These are phyloP conservation scores for Eucidaris tribuloides DNA, from an alignment of 35 echinoderm and acorn worm species.

Conservation along the genomic window DNA sequence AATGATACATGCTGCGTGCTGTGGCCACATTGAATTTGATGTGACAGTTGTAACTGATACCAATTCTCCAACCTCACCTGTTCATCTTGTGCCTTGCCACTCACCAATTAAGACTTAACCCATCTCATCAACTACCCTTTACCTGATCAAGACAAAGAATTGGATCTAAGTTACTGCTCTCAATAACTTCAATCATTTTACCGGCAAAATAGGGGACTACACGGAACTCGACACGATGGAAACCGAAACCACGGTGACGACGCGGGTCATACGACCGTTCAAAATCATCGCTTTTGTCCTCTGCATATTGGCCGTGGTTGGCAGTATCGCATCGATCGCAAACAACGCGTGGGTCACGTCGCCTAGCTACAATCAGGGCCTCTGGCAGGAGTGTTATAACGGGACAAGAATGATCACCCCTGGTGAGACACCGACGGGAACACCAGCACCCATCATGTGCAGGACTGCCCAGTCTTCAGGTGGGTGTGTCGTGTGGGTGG, in stretches of 20 bases:
- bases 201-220: constrained; percentile 7
- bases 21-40: no score
- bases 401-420: constrained; percentile 12
- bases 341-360: constrained; percentile 65
- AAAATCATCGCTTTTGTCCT: constrained; percentile 83
- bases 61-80: no score
- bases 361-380: constrained; percentile 54
- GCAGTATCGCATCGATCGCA: constrained; percentile 49
- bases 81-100: no score
- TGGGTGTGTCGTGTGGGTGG: neutral
- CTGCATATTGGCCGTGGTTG: constrained; percentile 33
- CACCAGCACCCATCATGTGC: neutral
- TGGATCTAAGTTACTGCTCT: no score
- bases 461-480: constrained; percentile 27
- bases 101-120: no score
- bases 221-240: constrained; percentile 12
- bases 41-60: no score
- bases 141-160: no score
- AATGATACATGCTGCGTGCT: no score
- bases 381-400: constrained; percentile 79
- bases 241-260: constrained; percentile 68
- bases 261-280: constrained; percentile 78
- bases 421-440: neutral
- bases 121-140: no score
- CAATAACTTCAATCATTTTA: no score